Percentiles rank a stretch among this genome's conserved stretches.
Conservation (phyloP, 2,797 vertebrate species). For the Cephalopachus bancanus region DNA sequence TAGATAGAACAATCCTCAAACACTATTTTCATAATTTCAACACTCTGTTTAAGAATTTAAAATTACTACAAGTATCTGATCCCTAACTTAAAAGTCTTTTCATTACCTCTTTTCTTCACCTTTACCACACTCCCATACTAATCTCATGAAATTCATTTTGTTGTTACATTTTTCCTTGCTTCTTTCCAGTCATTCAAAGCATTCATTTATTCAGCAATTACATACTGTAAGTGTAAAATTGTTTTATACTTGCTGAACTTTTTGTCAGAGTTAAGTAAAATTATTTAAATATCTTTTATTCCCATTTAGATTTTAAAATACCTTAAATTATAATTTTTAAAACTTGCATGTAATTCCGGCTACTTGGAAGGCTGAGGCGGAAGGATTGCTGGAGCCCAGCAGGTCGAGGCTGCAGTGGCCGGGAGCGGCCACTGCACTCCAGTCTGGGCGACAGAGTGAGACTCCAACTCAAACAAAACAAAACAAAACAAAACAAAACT, state of each 20-base stretch:
- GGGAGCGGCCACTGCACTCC: too few relatives aligned
- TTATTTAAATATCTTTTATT: not conserved
- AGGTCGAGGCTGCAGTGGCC: too few relatives aligned
- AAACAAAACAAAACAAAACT: not conserved
- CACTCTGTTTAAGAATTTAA: not conserved
- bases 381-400: too few relatives aligned
- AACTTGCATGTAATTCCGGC: not conserved
- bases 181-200: not conserved
- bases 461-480: too few relatives aligned
- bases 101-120: not conserved
- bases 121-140: not conserved
- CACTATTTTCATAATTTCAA: not conserved
- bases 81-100: not conserved
- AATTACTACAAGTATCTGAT: not conserved
- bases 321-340: not conserved
- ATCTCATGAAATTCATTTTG: not conserved
- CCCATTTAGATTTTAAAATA: not conserved
- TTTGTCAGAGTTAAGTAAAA: not conserved
- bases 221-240: not conserved
- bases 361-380: too few relatives aligned
- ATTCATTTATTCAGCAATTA: not conserved
- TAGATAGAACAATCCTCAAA: not conserved
- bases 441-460: too few relatives aligned
- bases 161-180: not conserved
- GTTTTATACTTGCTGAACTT: not conserved